Evolutionary conservation across 2,888 invertebrate species (phyloP), one percentile per base, ranked within the genome.

Genomic region (Scelioninae gen. 1): DNA sequence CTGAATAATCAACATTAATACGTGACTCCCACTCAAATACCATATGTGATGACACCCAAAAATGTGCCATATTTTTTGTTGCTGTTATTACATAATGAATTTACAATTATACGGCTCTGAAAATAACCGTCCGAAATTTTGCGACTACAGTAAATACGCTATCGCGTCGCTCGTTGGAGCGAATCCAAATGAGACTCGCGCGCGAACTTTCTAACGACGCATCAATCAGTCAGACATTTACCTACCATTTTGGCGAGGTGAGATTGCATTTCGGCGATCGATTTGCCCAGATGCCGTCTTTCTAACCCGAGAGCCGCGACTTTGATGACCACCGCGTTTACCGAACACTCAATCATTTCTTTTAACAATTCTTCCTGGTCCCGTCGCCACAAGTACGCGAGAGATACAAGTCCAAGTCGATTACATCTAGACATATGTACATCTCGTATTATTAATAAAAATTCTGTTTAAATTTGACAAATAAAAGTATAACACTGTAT

Each of bases 371-470:
- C 97, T 90, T 95, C 95, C 94, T 99, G 99, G 93, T 99, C 97
- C 91, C 98, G 94, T 92, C 97, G 95, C 99, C 99, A 99, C 86
- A 99, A 94, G 93, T 98, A 99, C 43, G 98, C 96, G 88, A 99
- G 93, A 66, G 98, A 96, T 86, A 96, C 95, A 89, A 99, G 94
- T 89, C 96, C 96, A 90, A 99, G 95, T 89, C 99, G 95, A 88
- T 94, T 94, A 93, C 99, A 99, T 77, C 97, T 98, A 93, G 83
- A 93, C 80, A 75, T 92, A 23, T 23, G 23, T 23, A 93, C 88
- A 47, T 82, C 15, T 32, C 16, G 0, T 6, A 47, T 69, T 69
- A 58, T 31, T 45, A 58, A 29, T 58, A 53, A 51, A 15, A 32
- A 55, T 5, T 55, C 5, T n/a, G 23, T 8, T 9, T 1, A 7